Conservation (phyloP, 1,140 invertebrate species). For the Meloidogyne chitwoodi region DNA sequence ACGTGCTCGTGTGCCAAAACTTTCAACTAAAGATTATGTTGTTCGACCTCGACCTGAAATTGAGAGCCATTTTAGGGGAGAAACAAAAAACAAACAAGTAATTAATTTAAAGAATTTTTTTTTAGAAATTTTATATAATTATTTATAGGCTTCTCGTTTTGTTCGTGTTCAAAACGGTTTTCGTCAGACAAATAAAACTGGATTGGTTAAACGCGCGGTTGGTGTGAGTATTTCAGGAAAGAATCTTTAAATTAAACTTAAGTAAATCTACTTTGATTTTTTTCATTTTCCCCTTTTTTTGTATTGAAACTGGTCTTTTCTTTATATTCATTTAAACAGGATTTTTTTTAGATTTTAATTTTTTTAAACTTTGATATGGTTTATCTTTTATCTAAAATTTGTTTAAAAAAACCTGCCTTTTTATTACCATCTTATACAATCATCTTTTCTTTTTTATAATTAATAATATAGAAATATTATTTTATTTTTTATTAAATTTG, state of each 20-base stretch:
- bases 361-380: not conserved
- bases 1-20: conserved; percentile 85
- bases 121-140: not conserved
- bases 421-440: not conserved
- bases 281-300: not conserved
- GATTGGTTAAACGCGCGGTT: conserved; percentile 39
- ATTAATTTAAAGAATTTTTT: not conserved
- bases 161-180: conserved; percentile 50
- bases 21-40: conserved; percentile 86
- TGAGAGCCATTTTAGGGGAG: conserved; percentile 47
- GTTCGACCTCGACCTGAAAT: conserved; percentile 77
- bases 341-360: not conserved
- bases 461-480: not conserved
- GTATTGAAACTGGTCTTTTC: not conserved
- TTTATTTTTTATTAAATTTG: not conserved
- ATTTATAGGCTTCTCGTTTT: conserved; percentile 25
- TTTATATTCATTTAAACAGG: not conserved
- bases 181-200: conserved; percentile 47
- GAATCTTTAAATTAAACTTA: not conserved
- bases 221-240: conserved; percentile 49
- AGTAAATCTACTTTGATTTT: not conserved
- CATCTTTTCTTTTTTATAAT: not conserved
- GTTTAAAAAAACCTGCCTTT: not conserved
- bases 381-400: too few relatives aligned
- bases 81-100: conserved; percentile 33